Conservation (phyloP, 53 echinoderm and acorn worm genomes). For the Henricia sp. region DNA sequence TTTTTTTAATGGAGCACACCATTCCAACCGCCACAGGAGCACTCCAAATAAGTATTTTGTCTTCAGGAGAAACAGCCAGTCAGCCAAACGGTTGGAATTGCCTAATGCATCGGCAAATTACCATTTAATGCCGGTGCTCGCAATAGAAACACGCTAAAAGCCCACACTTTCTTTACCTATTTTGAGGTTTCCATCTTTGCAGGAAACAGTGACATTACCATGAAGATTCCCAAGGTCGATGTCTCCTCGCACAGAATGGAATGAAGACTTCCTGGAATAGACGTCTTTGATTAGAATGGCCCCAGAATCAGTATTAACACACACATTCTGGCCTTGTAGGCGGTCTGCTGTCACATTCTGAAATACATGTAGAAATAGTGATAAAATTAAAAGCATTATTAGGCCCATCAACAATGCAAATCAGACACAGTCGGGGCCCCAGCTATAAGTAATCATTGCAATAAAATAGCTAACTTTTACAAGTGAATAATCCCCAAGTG, state of each 20-base stretch:
- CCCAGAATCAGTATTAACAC: slow-evolving; percentile 63
- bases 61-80: neutral
- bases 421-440: too few species aligned
- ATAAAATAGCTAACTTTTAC: too few species aligned
- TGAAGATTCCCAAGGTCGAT: slow-evolving; percentile 74
- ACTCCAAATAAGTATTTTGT: neutral
- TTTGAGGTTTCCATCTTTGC: slow-evolving; percentile 54
- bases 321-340: slow-evolving; percentile 78
- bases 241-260: slow-evolving; percentile 59
- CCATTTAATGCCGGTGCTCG: too few species aligned
- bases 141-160: too few species aligned
- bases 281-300: slow-evolving; percentile 70
- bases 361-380: neutral
- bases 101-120: too few species aligned
- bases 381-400: neutral
- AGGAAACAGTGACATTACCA: slow-evolving; percentile 55
- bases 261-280: slow-evolving; percentile 58
- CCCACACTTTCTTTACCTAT: slow-evolving; percentile 68
- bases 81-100: too few species aligned
- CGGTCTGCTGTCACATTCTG: slow-evolving; percentile 75
- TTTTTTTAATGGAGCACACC: too few species aligned
- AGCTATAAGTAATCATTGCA: too few species aligned
- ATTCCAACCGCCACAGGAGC: too few species aligned
- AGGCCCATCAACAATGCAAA: neutral
- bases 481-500: too few species aligned